Percentiles rank a stretch among this genome's conserved stretches.
phyloP scores from a whole-genome alignment of 2,888 invertebrate genomes.

The Trissoscelio sp. region DNA sequence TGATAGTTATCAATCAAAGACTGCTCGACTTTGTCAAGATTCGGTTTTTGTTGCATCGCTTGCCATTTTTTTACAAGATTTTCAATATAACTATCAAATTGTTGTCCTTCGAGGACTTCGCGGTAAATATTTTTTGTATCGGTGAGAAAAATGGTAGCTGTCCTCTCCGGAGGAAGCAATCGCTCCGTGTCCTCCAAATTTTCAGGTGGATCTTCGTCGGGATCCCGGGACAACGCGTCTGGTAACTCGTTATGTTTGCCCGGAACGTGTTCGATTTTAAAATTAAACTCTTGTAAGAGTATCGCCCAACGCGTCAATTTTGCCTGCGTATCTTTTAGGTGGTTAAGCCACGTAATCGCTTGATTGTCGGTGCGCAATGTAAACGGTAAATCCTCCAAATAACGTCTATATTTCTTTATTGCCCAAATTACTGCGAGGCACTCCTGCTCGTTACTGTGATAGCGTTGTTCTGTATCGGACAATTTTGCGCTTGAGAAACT shows the following conservation, averaged over 20 bases:
- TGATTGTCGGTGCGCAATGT: constrained; percentile 66
- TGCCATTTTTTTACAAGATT: no score
- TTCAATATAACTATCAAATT: no score
- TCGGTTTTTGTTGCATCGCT: neutral
- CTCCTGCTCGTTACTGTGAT: neutral
- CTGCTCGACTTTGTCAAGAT: no score
- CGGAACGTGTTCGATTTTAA: constrained; percentile 53
- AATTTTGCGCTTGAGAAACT: no score
- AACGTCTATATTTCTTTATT: neutral
- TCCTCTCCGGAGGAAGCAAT: no score
- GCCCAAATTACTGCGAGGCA: neutral
- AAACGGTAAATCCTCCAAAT: constrained; percentile 38
- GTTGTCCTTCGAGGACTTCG: no score
- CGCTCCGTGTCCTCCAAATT: no score
- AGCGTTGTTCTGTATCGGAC: neutral
- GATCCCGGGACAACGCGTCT: constrained; percentile 10
- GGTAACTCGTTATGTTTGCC: constrained; percentile 17
- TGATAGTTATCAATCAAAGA: neutral
- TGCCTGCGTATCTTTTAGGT: constrained; percentile 54
- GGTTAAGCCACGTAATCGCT: constrained; percentile 68
- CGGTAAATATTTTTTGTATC: no score
- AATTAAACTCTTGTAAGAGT: constrained; percentile 60
- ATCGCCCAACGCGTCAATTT: constrained; percentile 69
- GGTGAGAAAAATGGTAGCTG: no score
- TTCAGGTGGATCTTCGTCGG: neutral